phyloP scores from a whole-genome alignment of 2,797 vertebrate genomes.

The Dryobates pubescens region DNA sequence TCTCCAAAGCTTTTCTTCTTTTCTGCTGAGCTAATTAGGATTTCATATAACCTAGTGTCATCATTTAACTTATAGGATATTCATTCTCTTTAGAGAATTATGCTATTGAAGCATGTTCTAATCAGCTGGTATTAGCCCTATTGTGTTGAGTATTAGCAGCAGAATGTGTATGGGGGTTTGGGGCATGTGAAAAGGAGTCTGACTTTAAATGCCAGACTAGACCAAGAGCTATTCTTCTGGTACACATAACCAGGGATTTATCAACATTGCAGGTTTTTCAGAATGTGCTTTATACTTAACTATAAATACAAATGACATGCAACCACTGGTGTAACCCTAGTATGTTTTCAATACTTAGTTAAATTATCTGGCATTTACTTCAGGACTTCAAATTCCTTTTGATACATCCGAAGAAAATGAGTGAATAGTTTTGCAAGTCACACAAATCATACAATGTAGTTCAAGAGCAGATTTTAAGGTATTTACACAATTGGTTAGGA shows the following conservation, averaged over 20 bases:
- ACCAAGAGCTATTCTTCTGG: constrained; percentile 78
- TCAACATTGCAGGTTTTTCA: background rate
- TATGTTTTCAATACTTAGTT: background rate
- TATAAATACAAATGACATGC: background rate
- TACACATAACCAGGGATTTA: constrained; percentile 73
- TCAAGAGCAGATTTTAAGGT: background rate
- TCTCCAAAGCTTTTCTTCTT: constrained; percentile 54
- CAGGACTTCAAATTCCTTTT: background rate
- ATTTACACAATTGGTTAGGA: background rate
- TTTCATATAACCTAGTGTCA: constrained; percentile 76
- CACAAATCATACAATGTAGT: background rate
- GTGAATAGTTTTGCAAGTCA: background rate
- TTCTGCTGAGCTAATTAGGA: constrained; percentile 85
- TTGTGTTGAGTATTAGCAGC: constrained; percentile 86
- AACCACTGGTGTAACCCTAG: background rate
- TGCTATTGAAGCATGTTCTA: constrained; percentile 78
- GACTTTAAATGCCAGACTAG: constrained; percentile 79
- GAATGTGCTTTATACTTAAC: background rate
- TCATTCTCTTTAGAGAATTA: constrained; percentile 73
- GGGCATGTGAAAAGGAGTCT: constrained; percentile 77
- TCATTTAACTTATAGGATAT: constrained; percentile 64
- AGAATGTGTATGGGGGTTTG: constrained; percentile 77
- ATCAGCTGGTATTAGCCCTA: constrained; percentile 81
- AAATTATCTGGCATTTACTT: background rate
- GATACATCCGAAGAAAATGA: background rate